These are phyloP conservation scores for Stenichneumon culpator DNA, from an alignment of 2,888 invertebrate species.

Conservation along the genomic window DNA sequence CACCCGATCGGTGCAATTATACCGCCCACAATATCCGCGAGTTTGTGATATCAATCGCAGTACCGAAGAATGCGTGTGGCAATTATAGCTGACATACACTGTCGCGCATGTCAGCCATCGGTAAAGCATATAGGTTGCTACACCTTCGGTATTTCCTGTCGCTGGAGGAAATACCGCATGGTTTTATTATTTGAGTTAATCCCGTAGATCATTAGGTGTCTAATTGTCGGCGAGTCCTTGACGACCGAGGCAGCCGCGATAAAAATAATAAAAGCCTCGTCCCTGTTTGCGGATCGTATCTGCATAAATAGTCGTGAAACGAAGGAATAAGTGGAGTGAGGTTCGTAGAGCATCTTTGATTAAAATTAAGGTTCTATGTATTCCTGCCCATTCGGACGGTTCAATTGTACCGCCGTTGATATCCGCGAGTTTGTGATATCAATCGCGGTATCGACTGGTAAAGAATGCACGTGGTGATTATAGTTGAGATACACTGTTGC, in stretches of 20 bases:
- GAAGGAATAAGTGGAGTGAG: too few species aligned
- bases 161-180: constrained; percentile 34
- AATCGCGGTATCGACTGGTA: not conserved
- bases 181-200: constrained; percentile 35
- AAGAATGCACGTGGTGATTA: not conserved
- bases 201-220: constrained; percentile 47
- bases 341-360: constrained; percentile 15
- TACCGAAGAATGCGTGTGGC: too few species aligned
- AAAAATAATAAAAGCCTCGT: not conserved
- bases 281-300: not conserved
- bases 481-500: too few species aligned
- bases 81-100: too few species aligned
- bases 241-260: not conserved
- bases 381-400: constrained; percentile 14
- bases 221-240: constrained; percentile 47
- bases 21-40: too few species aligned
- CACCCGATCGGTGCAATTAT: too few species aligned
- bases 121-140: too few species aligned
- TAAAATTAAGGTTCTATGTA: constrained; percentile 16
- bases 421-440: not conserved
- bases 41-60: too few species aligned
- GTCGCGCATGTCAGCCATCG: too few species aligned
- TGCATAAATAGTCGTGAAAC: too few species aligned
- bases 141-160: too few species aligned
- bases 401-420: not conserved